Conservation (phyloP, 2,113 vertebrate genomes). For the Hemichromis elongatus region DNA sequence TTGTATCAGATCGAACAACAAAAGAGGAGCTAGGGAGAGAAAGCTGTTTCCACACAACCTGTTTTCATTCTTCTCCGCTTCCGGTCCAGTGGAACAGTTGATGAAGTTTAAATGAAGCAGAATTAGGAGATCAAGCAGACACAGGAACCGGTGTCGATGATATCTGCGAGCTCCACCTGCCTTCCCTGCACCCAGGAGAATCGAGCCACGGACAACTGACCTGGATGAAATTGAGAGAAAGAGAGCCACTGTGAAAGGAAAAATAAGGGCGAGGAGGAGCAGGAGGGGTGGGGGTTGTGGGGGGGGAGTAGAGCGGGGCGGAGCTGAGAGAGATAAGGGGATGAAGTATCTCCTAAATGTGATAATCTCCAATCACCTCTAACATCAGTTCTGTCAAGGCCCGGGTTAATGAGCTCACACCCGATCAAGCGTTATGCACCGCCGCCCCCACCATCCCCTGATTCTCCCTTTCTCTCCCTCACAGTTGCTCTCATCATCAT, state of each 20-base stretch:
- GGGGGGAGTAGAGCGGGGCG: neutral
- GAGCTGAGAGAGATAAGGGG: conserved; percentile 42
- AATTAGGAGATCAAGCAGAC: conserved; percentile 95
- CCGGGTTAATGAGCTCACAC: conserved; percentile 90
- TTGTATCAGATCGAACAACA: conserved; percentile 76
- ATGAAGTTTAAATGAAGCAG: conserved; percentile 99
- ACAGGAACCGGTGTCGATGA: conserved; percentile 72
- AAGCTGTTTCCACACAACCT: conserved; percentile 71
- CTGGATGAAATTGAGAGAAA: conserved; percentile 73
- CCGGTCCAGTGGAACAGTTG: conserved; percentile 99
- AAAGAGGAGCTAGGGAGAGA: conserved; percentile 54
- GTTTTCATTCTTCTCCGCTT: conserved; percentile 85
- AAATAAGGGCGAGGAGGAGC: neutral
- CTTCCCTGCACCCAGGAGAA: conserved; percentile 70
- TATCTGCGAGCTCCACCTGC: conserved; percentile 44
- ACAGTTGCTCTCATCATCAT: conserved; percentile 71
- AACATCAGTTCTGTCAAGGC: conserved; percentile 88
- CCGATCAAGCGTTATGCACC: conserved; percentile 82
- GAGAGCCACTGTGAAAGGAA: neutral
- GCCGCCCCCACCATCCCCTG: conserved; percentile 46
- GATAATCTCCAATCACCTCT: conserved; percentile 97
- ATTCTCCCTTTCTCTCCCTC: conserved; percentile 55
- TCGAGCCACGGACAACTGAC: conserved; percentile 69
- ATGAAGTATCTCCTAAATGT: conserved; percentile 88
- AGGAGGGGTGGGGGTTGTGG: neutral